Base-by-base conservation (phyloP, 2,888 invertebrate genomes). In the Synanthedon vespiformis region DNA sequence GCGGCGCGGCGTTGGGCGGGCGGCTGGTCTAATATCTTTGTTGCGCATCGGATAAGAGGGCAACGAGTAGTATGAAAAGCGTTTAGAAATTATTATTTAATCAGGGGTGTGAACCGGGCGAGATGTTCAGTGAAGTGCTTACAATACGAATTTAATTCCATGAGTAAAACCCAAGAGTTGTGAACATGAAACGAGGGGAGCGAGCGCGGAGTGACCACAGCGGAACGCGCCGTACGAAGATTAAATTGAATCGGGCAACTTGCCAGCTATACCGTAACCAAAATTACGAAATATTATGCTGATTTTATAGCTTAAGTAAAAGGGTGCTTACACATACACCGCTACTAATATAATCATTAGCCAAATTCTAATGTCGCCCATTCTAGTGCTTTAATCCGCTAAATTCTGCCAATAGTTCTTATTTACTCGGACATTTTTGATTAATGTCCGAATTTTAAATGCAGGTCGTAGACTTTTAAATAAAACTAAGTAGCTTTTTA, bases 281-380 rank as follows among this genome's bases (percentile, higher is more conserved):
- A 73, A 77, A 80, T 80, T 79, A 74, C 77, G 73, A 77, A 82
- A 80, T 79, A 79, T 78, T 77, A 78, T 80, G 77, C 74, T 75
- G 72, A 79, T 79, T 77, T 75, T 74, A 70, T 73, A 66, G 63
- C 62, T 62, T 16, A 14, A 50, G 50, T 50, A 50, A 53, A 53
- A 16, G 50, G 52, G 47, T 48, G 47, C 51, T 51, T 51, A 51
- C 13, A 14, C 14, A 44, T 44, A 44, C 44, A 13, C 13, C 13
- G 13, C 12, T 12, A 11, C 44, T 44, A 12, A 44, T 44, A 44
- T 13, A 44, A 14, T 44, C n/a, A 44, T 44, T 44, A 44, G 6
- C 44, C 44, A 44, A 44, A 12, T 14, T 13, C 13, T 44, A n/a
- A 44, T 13, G 8, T 44, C 11, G n/a, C 8, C 6, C 6, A 13